These are phyloP conservation scores for Vanessa atalanta DNA, from an alignment of 1,140 invertebrate genomes.

Conservation along the genomic window DNA sequence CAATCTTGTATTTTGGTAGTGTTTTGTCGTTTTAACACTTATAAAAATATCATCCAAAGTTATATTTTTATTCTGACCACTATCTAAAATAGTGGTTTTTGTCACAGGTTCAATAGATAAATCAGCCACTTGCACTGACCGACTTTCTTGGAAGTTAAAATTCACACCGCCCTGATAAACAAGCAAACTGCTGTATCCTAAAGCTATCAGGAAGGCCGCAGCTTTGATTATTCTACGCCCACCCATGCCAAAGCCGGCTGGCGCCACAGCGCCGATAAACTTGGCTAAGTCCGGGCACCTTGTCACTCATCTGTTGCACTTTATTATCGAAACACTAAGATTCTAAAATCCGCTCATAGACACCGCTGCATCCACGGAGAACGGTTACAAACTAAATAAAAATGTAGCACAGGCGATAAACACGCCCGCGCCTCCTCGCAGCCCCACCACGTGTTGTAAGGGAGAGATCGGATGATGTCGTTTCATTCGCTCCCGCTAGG, in stretches of 20 bases:
- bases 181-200: conserved; percentile 84
- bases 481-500: conserved; percentile 44
- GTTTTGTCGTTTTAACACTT: conserved; percentile 95
- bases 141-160: conserved; percentile 81
- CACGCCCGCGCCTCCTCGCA: conserved; percentile 61
- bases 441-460: conserved; percentile 73
- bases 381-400: conserved; percentile 78
- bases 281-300: conserved; percentile 58
- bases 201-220: conserved; percentile 63
- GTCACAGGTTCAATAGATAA: conserved; percentile 68
- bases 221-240: conserved; percentile 72
- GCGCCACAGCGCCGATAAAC: conserved; percentile 64
- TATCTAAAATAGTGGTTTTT: conserved; percentile 72
- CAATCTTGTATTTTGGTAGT: conserved; percentile 91
- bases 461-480: conserved; percentile 48
- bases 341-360: conserved; percentile 40
- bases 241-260: conserved; percentile 82
- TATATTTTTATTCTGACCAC: conserved; percentile 85
- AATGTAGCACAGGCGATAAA: conserved; percentile 74
- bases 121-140: conserved; percentile 65
- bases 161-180: conserved; percentile 82
- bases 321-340: conserved; percentile 66
- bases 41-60: conserved; percentile 93
- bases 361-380: conserved; percentile 44
- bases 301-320: conserved; percentile 76